Base-by-base conservation (phyloP, 2,113 vertebrate genomes). In the Rana temporaria region DNA sequence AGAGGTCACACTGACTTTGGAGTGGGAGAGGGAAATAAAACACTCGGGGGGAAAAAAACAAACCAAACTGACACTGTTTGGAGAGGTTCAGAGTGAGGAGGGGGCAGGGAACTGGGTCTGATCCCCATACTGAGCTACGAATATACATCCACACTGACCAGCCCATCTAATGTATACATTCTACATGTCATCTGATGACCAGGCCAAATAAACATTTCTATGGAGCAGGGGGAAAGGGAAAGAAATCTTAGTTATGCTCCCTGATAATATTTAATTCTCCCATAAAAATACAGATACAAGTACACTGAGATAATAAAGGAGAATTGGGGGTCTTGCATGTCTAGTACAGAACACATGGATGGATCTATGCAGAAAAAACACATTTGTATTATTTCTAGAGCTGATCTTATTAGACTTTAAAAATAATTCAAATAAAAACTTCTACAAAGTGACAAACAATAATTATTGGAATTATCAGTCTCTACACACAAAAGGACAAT, bases 361-460 rank as follows among this genome's bases (percentile, higher is more conserved):
- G 2, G 63, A 30, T 16, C 5, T 30, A 24, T 30, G n/a, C 34
- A 8, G 26, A 4, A 19, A 18, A 66, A 8, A 70, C 7, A 5
- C 2, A 6, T 38, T 38, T 8, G 4, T 38, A 2, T 5, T 8
- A 38, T 38, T 38, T 14, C 34, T 32, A 48, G 9, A 2, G 42
- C 42, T 14, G 42, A 48, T 12, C 42, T 2, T 48, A 48, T 34
- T 1, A 14, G 8, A 15, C 38, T 89, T 89, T 90, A 90, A 90
- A 63, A 91, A 93, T 90, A 88, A 30, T 30, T 30, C 1, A 30
- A 30, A 30, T 30, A 30, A 30, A 30, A 92, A 90, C 89, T 90
- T 17, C 89, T 89, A 87, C 85, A 85, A 93, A 92, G 88, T 91
- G 94, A 93, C 92, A 95, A 95, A 95, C 89, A 92, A 96, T 95